Conservation (phyloP, 2,797 vertebrate species). For the Ceyx erithaca region DNA sequence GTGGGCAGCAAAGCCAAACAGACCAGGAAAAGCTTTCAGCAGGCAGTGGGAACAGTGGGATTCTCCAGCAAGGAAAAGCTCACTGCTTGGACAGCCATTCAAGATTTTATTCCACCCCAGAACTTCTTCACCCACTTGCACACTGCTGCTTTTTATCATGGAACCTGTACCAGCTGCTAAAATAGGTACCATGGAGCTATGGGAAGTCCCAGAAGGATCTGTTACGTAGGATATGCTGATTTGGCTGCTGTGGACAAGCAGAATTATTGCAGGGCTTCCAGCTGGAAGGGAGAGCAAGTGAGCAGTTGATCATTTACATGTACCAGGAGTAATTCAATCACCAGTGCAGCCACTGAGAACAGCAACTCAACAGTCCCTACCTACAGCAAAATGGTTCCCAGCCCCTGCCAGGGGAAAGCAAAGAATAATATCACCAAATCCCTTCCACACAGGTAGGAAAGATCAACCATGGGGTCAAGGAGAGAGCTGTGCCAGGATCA, state of each 20-base stretch:
- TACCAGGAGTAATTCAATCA: background rate
- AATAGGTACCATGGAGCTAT: background rate
- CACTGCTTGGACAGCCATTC: background rate
- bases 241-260: background rate
- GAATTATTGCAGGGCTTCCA: slow-evolving; percentile 10
- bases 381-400: background rate
- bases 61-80: background rate
- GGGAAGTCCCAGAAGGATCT: background rate
- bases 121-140: background rate
- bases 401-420: slow-evolving; percentile 15
- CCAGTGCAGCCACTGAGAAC: background rate
- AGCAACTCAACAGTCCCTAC: slow-evolving; percentile 7
- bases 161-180: background rate
- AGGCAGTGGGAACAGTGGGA: background rate
- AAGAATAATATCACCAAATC: background rate
- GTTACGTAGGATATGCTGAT: background rate
- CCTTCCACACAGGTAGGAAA: background rate
- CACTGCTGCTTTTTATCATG: background rate
- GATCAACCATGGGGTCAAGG: background rate
- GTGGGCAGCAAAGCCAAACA: background rate
- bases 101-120: background rate
- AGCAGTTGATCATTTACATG: background rate
- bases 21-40: background rate
- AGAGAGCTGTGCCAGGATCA: background rate
- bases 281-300: background rate